Evolutionary conservation across 2,888 invertebrate genomes (phyloP).

Genomic region (Stictocephala bisonia): DNA sequence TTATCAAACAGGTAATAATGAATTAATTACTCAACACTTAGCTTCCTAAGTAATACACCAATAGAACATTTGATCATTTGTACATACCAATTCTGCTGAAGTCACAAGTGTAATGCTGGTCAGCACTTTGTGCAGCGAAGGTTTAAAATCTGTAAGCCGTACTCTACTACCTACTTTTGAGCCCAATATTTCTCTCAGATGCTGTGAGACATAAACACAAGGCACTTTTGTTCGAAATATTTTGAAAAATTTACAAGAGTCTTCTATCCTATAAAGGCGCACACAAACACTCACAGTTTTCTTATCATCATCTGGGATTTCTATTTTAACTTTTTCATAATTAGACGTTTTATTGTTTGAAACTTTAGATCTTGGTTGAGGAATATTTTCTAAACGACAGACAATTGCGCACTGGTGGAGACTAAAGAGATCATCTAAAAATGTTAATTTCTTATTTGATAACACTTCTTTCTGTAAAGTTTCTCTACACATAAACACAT

Average conservation of each 20-base stretch:
- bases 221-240: background rate
- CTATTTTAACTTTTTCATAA: background rate
- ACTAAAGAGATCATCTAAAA: background rate
- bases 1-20: too few relatives aligned
- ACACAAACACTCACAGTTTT: slow-evolving; percentile 21
- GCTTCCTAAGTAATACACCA: too few relatives aligned
- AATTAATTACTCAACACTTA: too few relatives aligned
- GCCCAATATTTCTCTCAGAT: slow-evolving; percentile 69
- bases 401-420: background rate
- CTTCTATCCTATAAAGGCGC: slow-evolving; percentile 9
- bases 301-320: background rate
- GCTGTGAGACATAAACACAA: slow-evolving; percentile 68
- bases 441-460: background rate
- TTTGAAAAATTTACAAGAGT: background rate
- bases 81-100: slow-evolving; percentile 2
- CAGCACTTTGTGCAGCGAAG: slow-evolving; percentile 5
- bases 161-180: slow-evolving; percentile 70
- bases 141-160: slow-evolving; percentile 8
- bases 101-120: background rate
- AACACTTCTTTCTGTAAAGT: slow-evolving; percentile 6
- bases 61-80: too few relatives aligned
- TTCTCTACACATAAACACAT: slow-evolving; percentile 46
- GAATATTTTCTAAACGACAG: slow-evolving; percentile 12
- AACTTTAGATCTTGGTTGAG: background rate
- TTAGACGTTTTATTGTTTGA: too few relatives aligned